Evolutionary conservation across 2,113 vertebrate genomes (phyloP), one percentile per base, ranked within the genome.

Genomic region (Procavia capensis): DNA sequence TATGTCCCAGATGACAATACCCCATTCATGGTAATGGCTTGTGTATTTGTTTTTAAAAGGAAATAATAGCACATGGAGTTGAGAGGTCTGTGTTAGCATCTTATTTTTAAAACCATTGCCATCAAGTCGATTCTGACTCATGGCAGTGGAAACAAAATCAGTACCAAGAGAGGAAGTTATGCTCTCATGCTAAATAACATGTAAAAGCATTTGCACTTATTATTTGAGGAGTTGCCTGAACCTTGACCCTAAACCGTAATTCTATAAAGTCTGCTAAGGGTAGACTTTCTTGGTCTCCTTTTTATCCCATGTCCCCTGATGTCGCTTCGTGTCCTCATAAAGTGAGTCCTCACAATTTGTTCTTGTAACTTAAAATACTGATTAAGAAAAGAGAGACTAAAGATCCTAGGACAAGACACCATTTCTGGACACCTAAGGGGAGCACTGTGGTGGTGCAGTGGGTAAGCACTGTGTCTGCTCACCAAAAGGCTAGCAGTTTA

Each of bases 171-270:
- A 93, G 50, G 34, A 81, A 66, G 50, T 29, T 34, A 63, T 34
- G 90, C 57, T 24, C 43, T 96, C 91, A 34, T 41, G 57, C 39
- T 66, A 36, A 39, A 41, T 86, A 79, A 75, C 36, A 59, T 78
- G 59, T 70, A 57, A 90, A 94, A 81, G 76, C 47, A 43, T 87
- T 91, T 91, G 57, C 31, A 91, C 85, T 94, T 39, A 80, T 47
- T 50, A 31, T 39, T 31, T 34, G 45, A 87, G 78, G 79, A 82
- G 75, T 88, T 74, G 94, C 74, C 24, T 70, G 78, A 95, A 85
- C 85, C 31, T 20, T 88, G 63, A 80, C 54, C 31, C 27, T 79
- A 85, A 47, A 74, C 36, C 72, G 70, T 78, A 20, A 3, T 61
- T 34, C 47, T 82, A 7, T 87, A 79, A 66, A 80, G 66, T 47